phyloP scores from a whole-genome alignment of 2,797 vertebrate species.

The Lacerta viridis region DNA sequence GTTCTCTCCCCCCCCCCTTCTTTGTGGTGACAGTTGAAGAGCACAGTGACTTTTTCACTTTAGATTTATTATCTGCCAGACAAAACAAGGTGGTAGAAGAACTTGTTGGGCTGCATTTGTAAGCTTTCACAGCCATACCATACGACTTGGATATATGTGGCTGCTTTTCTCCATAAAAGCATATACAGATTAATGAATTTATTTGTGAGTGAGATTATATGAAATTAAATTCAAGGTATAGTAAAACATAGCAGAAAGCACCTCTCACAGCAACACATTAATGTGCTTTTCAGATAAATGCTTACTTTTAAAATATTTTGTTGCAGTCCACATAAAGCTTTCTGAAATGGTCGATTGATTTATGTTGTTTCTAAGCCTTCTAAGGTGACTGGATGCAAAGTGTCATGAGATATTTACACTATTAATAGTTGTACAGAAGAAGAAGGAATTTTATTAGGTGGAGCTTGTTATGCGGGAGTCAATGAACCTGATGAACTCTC shows the following conservation, averaged over 20 bases:
- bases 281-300: background rate
- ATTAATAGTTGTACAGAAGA: background rate
- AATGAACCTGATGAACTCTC: background rate
- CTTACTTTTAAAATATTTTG: background rate
- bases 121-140: conserved; percentile 64
- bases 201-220: conserved; percentile 28
- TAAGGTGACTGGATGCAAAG: background rate
- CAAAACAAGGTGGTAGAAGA: conserved; percentile 70
- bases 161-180: conserved; percentile 65
- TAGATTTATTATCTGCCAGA: conserved; percentile 79
- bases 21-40: conserved; percentile 80
- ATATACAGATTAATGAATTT: conserved; percentile 53
- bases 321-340: background rate
- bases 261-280: background rate
- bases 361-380: background rate
- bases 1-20: conserved; percentile 63
- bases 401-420: background rate
- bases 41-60: conserved; percentile 76
- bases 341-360: background rate
- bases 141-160: conserved; percentile 58
- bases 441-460: background rate
- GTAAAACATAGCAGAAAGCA: conserved; percentile 23
- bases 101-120: conserved; percentile 77
- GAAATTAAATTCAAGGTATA: conserved; percentile 8
- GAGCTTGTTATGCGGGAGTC: background rate